These are phyloP conservation scores for Oncorhynchus mykiss DNA, from an alignment of 2,113 vertebrate species.

Conservation along the genomic window DNA sequence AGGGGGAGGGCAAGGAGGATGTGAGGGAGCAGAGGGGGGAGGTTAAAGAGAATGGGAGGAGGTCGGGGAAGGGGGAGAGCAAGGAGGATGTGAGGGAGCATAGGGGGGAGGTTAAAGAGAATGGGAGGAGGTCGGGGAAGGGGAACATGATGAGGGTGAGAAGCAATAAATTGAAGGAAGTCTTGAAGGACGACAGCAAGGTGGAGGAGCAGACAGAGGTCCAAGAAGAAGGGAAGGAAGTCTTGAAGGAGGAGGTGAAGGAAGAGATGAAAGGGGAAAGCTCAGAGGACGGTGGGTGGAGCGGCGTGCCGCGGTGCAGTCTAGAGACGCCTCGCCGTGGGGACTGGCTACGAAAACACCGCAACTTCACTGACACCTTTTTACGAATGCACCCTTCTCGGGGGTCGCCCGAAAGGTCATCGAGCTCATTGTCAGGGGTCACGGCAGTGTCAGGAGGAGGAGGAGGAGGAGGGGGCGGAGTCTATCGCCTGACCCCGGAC, in stretches of 20 bases:
- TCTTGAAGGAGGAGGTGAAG: background rate
- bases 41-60: background rate
- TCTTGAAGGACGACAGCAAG: background rate
- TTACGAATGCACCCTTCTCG: slow-evolving; percentile 56
- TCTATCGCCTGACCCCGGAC: slow-evolving; percentile 66
- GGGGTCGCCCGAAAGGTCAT: slow-evolving; percentile 3
- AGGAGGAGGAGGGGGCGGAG: slow-evolving; percentile 34
- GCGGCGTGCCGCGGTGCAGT: slow-evolving; percentile 36
- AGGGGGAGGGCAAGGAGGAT: background rate
- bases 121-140: fast-evolving
- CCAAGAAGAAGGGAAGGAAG: background rate
- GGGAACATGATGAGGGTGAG: background rate
- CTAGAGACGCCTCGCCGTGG: slow-evolving; percentile 65
- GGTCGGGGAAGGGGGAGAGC: fast-evolving
- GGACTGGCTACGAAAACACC: slow-evolving; percentile 66
- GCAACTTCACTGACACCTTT: slow-evolving; percentile 69
- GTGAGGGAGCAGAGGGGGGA: background rate
- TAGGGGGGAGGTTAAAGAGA: background rate
- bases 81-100: background rate
- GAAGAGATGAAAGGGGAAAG: background rate
- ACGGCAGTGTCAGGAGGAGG: background rate
- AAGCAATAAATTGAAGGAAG: background rate
- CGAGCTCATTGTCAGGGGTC: background rate
- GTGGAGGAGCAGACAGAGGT: background rate
- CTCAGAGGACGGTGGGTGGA: background rate